Evolutionary conservation across 1,140 invertebrate genomes (phyloP).

Genomic region (Hycleus phaleratus): DNA sequence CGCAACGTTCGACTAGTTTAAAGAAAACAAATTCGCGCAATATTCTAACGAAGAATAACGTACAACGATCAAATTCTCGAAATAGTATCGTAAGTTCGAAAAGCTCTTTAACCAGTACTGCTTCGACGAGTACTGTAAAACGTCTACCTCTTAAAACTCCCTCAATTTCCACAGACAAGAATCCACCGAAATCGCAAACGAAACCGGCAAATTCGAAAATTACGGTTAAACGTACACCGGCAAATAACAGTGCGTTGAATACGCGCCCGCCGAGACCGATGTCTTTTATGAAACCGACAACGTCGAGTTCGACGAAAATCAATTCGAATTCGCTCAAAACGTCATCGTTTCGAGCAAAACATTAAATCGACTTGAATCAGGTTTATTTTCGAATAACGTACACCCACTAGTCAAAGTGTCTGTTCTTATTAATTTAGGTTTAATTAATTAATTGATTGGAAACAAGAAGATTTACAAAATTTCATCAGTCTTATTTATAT

Average conservation of each 20-base stretch:
- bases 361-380: constrained; percentile 3
- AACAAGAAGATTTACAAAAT: background rate
- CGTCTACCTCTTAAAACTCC: constrained; percentile 47
- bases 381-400: background rate
- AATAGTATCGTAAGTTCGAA: constrained; percentile 71
- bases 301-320: constrained; percentile 36
- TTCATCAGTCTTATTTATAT: constrained; percentile 8
- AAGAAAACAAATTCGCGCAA: constrained; percentile 35
- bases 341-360: constrained; percentile 19
- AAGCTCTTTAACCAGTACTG: constrained; percentile 73
- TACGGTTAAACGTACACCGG: constrained; percentile 16
- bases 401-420: background rate
- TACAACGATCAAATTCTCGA: constrained; percentile 38
- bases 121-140: constrained; percentile 70
- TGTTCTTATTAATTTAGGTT: background rate
- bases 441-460: no score
- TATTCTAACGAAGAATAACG: constrained; percentile 13
- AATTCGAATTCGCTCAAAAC: constrained; percentile 6
- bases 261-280: constrained; percentile 27
- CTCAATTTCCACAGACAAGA: constrained; percentile 15
- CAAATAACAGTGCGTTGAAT: constrained; percentile 1
- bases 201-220: constrained; percentile 28
- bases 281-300: constrained; percentile 40
- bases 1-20: constrained; percentile 38
- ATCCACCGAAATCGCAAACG: constrained; percentile 28